Percentiles rank a stretch among this genome's conserved stretches.
Conservation (phyloP, 1,140 invertebrate genomes). For the Drosophila baimaii region DNA sequence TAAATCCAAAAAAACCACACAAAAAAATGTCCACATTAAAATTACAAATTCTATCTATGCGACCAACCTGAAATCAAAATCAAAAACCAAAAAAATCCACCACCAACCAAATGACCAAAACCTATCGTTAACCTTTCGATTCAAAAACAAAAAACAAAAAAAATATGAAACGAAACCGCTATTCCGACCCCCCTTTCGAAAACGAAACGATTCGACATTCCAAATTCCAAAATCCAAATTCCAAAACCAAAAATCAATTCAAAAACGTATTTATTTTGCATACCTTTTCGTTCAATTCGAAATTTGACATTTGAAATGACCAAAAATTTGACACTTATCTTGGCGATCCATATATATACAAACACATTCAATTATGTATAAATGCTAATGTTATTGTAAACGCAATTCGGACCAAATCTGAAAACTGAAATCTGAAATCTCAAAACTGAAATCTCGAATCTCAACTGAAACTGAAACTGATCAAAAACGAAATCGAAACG, state of each 20-base stretch:
- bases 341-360: slow-evolving; percentile 83
- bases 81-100: slow-evolving; percentile 58
- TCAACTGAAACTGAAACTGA: slow-evolving; percentile 15
- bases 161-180: slow-evolving; percentile 48
- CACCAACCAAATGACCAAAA: slow-evolving; percentile 59
- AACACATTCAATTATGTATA: slow-evolving; percentile 63
- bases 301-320: slow-evolving; percentile 54
- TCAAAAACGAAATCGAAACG: slow-evolving; percentile 46
- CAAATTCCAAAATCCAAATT: slow-evolving; percentile 57
- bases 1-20: slow-evolving; percentile 48
- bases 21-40: slow-evolving; percentile 54
- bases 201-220: slow-evolving; percentile 56
- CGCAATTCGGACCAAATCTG: slow-evolving; percentile 53
- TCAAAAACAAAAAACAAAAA: slow-evolving; percentile 57
- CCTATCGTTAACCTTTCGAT: slow-evolving; percentile 66
- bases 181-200: slow-evolving; percentile 52
- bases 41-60: slow-evolving; percentile 58
- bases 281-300: slow-evolving; percentile 39
- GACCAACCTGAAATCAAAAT: slow-evolving; percentile 53
- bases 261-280: slow-evolving; percentile 55
- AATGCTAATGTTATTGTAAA: slow-evolving; percentile 56
- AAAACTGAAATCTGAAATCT: slow-evolving; percentile 20
- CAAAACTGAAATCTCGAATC: slow-evolving; percentile 23
- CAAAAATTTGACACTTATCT: slow-evolving; percentile 73
- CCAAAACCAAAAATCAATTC: slow-evolving; percentile 57